Evolutionary conservation across 2,113 vertebrate genomes (phyloP), one percentile per base, ranked within the genome.

Genomic region (Acrocephalus arundinaceus): DNA sequence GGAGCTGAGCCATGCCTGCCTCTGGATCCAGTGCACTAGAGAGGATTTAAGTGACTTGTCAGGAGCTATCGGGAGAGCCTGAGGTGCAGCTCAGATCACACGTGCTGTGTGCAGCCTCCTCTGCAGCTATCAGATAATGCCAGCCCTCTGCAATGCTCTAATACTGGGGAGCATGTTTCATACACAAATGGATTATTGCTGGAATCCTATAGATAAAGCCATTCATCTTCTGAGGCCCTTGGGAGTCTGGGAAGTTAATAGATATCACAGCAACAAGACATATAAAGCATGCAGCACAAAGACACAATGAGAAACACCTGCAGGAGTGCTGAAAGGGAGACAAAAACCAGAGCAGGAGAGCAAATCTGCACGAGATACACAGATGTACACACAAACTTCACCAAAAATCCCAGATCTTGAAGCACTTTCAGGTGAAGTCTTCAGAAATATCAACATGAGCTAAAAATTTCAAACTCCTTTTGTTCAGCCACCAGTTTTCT

Each of bases 161-260:
- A 71, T 55, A 19, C 87, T 52, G 72, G 71, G 59, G 43, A 91
- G 72, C 71, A 66, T 22, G 15, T 87, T 88, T 81, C 85, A 72
- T 65, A 87, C 88, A 93, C 68, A 94, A 67, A 94, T 49, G 92
- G 94, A 86, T 96, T 95, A 96, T 87, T 90, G 22, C 86, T 96
- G 85, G 52, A 95, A 92, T 92, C 88, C 94, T 77, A 59, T 13
- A 75, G 87, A 95, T 94, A 96, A 93, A 93, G 84, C 80, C 55
- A 59, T 78, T 96, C 88, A 82, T 90, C 94, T 78, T 76, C 57
- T 49, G 58, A 46, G 73, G 84, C 92, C 83, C 80, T 81, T 35
- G 85, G 93, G 93, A 96, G 43, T 11, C 65, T 58, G 73, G 70
- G 73, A 23, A 87, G 85, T 43, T 90, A 86, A 93, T 72, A 92